Conservation (phyloP, 2,888 invertebrate genomes). For the Rapana venosa region DNA sequence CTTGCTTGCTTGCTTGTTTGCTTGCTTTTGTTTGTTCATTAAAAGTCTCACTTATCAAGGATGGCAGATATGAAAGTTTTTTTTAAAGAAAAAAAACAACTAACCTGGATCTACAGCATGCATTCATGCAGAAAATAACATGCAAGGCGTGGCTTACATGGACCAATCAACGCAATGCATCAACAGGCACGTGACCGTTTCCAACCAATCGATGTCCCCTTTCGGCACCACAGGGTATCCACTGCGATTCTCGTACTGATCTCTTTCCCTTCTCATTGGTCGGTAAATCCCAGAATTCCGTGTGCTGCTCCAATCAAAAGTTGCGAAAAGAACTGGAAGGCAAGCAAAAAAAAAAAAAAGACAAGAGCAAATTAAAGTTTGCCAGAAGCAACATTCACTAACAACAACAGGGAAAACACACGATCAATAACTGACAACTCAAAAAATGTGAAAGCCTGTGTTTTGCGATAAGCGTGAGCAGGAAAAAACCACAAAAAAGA, state of each 20-base stretch:
- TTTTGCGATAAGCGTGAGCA: too few species aligned
- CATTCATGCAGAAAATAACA: slow-evolving; percentile 18
- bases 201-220: neutral
- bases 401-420: neutral
- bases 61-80: neutral
- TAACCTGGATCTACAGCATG: slow-evolving; percentile 13
- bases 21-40: neutral
- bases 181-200: neutral
- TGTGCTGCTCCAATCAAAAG: slow-evolving; percentile 5
- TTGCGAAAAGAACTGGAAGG: slow-evolving; percentile 14
- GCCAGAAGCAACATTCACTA: neutral
- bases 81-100: neutral
- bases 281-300: neutral
- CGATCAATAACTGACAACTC: too few species aligned
- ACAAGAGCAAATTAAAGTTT: neutral
- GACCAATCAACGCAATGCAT: slow-evolving; percentile 19
- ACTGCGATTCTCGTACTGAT: neutral
- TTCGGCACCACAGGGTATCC: neutral
- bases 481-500: too few species aligned
- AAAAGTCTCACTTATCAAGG: neutral
- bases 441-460: too few species aligned
- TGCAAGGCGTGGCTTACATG: slow-evolving; percentile 18
- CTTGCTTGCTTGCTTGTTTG: too few species aligned
- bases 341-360: neutral
- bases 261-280: slow-evolving; percentile 17